phyloP scores from a whole-genome alignment of 2,888 invertebrate genomes.

The Temnothorax ravouxi region DNA sequence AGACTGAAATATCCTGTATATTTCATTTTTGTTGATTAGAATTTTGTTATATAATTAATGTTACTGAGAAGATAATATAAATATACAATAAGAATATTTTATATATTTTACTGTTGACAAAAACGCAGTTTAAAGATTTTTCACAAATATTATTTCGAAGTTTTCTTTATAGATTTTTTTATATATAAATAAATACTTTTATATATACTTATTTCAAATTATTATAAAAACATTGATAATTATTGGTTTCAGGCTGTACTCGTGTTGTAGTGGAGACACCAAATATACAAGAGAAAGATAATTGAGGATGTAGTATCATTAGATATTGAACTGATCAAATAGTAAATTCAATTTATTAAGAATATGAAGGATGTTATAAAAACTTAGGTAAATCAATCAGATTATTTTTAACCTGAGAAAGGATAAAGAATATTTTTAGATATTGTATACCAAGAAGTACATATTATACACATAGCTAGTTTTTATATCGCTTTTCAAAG shows the following conservation, averaged over 20 bases:
- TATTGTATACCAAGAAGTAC: conserved; percentile 13
- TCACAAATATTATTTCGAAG: conserved; percentile 12
- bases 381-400: background rate
- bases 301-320: conserved; percentile 65
- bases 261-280: conserved; percentile 72
- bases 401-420: conserved; percentile 31
- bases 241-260: conserved; percentile 78
- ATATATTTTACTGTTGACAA: conserved; percentile 12
- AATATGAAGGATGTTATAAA: background rate
- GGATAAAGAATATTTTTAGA: conserved; percentile 48
- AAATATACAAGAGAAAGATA: conserved; percentile 71
- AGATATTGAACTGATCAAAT: conserved; percentile 32
- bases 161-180: conserved; percentile 34
- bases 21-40: background rate
- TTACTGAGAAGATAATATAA: background rate
- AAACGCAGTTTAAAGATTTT: conserved; percentile 2
- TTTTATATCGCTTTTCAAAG: conserved; percentile 26
- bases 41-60: background rate
- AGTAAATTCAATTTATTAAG: conserved; percentile 13
- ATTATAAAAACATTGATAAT: conserved; percentile 76
- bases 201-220: conserved; percentile 43
- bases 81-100: background rate
- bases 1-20: background rate
- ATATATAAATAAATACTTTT: conserved; percentile 45
- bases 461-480: conserved; percentile 26